A percentile compares a stretch with the other conserved stretches of the same genome.
phyloP scores from a whole-genome alignment of 2,113 vertebrate genomes.

The Dasyornis broadbenti region DNA sequence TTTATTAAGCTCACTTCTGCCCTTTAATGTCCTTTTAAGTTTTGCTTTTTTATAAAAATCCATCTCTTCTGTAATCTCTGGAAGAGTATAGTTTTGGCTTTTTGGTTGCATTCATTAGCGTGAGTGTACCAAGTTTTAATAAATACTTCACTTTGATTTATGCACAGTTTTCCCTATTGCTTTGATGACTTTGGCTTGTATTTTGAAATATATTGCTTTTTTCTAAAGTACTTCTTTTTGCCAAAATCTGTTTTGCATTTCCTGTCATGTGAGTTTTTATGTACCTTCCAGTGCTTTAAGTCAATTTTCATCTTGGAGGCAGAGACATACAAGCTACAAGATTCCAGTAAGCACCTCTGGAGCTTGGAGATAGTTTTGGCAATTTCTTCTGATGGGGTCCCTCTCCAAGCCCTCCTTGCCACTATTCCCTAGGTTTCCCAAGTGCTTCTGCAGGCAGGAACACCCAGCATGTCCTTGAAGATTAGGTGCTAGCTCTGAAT shows the following conservation, averaged over 20 bases:
- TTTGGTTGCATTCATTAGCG: slow-evolving; percentile 10
- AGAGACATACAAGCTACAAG: background rate
- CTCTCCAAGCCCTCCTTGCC: background rate
- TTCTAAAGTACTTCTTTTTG: background rate
- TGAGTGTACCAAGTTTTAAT: background rate
- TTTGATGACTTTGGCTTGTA: background rate
- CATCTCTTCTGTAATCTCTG: background rate
- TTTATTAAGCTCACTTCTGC: background rate
- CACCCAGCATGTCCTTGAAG: background rate
- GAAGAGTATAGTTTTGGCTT: background rate
- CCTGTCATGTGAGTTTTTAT: slow-evolving; percentile 8
- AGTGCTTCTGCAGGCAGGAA: background rate
- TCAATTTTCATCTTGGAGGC: background rate
- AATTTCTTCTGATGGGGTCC: background rate
- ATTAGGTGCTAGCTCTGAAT: background rate
- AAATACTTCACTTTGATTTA: slow-evolving; percentile 3
- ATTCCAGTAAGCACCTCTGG: background rate
- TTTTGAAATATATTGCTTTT: slow-evolving; percentile 2
- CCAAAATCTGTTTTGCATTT: slow-evolving; percentile 37
- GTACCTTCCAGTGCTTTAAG: slow-evolving; percentile 3
- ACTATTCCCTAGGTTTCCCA: background rate
- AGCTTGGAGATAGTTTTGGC: background rate
- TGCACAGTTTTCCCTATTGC: background rate
- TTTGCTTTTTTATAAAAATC: background rate
- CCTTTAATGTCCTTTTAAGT: background rate